Evolutionary conservation across 2,888 invertebrate genomes (phyloP), one percentile per base, ranked within the genome.

Genomic region (Timandra comae): DNA sequence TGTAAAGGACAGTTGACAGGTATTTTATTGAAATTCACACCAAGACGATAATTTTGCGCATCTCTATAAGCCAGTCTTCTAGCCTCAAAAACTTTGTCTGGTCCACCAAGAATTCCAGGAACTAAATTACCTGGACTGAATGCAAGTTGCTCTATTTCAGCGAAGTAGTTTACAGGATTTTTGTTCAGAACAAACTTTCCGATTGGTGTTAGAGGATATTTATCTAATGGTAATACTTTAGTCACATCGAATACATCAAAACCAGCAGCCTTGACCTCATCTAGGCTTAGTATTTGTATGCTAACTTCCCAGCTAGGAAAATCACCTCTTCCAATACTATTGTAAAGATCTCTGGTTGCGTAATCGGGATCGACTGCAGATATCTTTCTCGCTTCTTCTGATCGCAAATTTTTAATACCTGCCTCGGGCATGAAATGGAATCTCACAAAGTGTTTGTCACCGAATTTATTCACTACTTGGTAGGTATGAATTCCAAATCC

Each of bases 221-320:
- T 93, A 20, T 82, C 78, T 31, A 44, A 73, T 0, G 95, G 90
- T 92, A 97, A 94, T 1, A 93, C 85, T 87, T 95, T 96, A 3
- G 97, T 97, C 27, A 95, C 73, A 71, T 97, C 97, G 71, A 97
- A 97, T 0, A 96, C 95, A 84, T 97, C 96, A 78, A 90, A 95
- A 40, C 87, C 87, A 55, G 87, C 90, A 7, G 86, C 88, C 51
- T 92, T 91, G 0, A 95, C 94, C 70, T 97, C 91, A 37, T 91
- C 89, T 28, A 88, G 87, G 1, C 93, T 93, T 93, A 97, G 94
- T 3, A 95, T 89, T 80, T 95, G 94, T 36, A 97, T 89, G 51
- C 87, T 90, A 30, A 94, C 73, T 2, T 90, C 90, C 93, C 94
- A 97, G 5, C 91, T 86, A 1, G 93, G 93, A 55, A 72, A 89